Conservation (phyloP, 2,797 vertebrate species). For the Amazona finschi region DNA sequence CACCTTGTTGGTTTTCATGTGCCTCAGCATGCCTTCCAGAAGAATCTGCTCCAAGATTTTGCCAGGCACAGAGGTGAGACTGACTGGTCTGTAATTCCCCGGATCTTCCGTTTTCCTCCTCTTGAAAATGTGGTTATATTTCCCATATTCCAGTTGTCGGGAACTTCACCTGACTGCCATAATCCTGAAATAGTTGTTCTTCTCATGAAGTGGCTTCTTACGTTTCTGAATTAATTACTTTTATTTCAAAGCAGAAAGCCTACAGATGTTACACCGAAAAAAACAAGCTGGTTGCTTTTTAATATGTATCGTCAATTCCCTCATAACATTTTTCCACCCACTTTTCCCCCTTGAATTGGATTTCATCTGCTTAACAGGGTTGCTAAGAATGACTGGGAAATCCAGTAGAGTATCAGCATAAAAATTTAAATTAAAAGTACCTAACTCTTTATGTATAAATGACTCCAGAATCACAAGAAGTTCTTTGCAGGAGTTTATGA, state of each 20-base stretch:
- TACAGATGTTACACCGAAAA: background rate
- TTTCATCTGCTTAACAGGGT: background rate
- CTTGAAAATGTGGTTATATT: too few species aligned
- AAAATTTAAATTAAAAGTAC: background rate
- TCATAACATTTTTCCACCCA: background rate
- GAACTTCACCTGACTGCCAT: too few species aligned
- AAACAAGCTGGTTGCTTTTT: background rate
- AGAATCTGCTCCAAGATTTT: too few species aligned
- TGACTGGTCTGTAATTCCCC: too few species aligned
- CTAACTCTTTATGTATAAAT: background rate
- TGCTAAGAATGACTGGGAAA: background rate
- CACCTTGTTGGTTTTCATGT: too few species aligned
- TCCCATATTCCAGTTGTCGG: too few species aligned
- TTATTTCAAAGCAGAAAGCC: constrained; percentile 14
- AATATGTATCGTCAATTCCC: background rate
- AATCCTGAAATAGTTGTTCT: background rate
- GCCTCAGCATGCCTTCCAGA: too few species aligned
- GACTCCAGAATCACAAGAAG: background rate
- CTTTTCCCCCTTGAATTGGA: background rate
- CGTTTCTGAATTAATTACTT: background rate
- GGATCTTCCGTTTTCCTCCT: too few species aligned
- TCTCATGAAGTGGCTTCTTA: background rate
- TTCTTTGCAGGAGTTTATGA: background rate
- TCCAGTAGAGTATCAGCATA: background rate
- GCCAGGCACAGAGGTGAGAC: too few species aligned